phyloP scores from a whole-genome alignment of 2,888 invertebrate species.

The Ectemnius cavifrons region DNA sequence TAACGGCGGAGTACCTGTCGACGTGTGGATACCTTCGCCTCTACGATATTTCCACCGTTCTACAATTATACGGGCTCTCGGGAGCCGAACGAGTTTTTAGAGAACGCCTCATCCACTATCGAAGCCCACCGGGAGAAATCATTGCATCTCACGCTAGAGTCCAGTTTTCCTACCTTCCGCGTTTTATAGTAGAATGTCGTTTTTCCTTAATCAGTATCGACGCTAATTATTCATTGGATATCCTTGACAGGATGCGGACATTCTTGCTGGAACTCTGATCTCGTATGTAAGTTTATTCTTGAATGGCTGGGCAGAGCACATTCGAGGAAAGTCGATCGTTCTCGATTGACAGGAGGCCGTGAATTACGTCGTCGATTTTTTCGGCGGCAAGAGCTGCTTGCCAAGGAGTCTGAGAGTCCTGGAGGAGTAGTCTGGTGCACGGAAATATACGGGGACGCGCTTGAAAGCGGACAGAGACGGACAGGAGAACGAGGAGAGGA shows the following conservation, averaged over 20 bases:
- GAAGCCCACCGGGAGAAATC: neutral
- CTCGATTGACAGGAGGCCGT: neutral
- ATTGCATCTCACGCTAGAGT: too few species aligned
- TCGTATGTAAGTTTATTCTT: neutral
- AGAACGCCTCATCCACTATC: neutral
- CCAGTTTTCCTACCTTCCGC: too few species aligned
- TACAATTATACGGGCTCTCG: constrained; percentile 26
- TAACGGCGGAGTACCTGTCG: constrained; percentile 32
- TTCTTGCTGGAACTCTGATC: neutral
- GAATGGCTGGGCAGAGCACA: neutral
- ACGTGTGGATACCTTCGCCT: constrained; percentile 17
- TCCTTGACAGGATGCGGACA: too few species aligned
- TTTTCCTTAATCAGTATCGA: too few species aligned
- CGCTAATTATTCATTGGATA: too few species aligned
- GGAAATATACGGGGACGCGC: neutral
- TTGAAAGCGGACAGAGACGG: neutral
- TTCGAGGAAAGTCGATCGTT: constrained; percentile 2
- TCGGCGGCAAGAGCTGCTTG: neutral
- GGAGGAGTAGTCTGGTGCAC: too few species aligned
- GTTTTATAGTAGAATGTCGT: too few species aligned
- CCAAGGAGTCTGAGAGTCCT: too few species aligned
- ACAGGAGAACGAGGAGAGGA: constrained; percentile 17
- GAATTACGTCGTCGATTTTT: constrained; percentile 25
- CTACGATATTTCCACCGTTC: constrained; percentile 28
- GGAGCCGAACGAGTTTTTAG: neutral